phyloP scores from a whole-genome alignment of 2,888 invertebrate species.

The Brenthis daphne region DNA sequence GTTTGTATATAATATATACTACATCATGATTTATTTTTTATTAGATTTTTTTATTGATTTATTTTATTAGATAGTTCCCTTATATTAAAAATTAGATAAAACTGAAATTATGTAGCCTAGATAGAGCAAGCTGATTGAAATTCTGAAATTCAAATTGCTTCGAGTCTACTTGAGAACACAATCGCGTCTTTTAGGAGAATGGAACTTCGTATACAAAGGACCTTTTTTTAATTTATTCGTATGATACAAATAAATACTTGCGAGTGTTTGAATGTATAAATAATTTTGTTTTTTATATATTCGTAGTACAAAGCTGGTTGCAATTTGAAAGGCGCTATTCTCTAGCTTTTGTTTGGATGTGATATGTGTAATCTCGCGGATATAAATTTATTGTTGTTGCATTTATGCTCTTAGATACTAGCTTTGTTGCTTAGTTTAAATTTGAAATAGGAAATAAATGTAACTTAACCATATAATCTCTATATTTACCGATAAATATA shows the following conservation, averaged over 20 bases:
- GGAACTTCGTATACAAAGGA: conserved; percentile 64
- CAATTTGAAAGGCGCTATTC: conserved; percentile 25
- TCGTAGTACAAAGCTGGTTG: conserved; percentile 21
- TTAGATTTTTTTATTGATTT: no score
- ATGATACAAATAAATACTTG: conserved; percentile 39
- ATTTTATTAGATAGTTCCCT: not conserved
- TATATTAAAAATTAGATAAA: conserved; percentile 43
- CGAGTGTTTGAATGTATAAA: conserved; percentile 37
- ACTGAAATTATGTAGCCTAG: conserved; percentile 45
- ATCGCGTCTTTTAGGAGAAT: conserved; percentile 61
- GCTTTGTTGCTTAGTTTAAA: not conserved
- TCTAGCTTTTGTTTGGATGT: conserved; percentile 21
- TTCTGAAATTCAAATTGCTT: conserved; percentile 77
- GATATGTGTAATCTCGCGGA: conserved; percentile 15
- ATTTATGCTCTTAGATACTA: conserved; percentile 3
- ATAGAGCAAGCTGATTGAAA: conserved; percentile 62
- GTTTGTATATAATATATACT: no score
- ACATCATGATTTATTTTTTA: no score
- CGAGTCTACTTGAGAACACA: conserved; percentile 66
- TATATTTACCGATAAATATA: not conserved
- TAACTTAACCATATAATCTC: not conserved
- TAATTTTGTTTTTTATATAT: conserved; percentile 32
- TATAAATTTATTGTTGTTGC: conserved; percentile 17
- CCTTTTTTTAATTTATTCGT: conserved; percentile 55
- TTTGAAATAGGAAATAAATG: not conserved